A percentile compares a stretch with the other conserved stretches of the same genome.
Conservation (phyloP, 2,797 vertebrate species). For the Heteromormyrus szaboi region DNA sequence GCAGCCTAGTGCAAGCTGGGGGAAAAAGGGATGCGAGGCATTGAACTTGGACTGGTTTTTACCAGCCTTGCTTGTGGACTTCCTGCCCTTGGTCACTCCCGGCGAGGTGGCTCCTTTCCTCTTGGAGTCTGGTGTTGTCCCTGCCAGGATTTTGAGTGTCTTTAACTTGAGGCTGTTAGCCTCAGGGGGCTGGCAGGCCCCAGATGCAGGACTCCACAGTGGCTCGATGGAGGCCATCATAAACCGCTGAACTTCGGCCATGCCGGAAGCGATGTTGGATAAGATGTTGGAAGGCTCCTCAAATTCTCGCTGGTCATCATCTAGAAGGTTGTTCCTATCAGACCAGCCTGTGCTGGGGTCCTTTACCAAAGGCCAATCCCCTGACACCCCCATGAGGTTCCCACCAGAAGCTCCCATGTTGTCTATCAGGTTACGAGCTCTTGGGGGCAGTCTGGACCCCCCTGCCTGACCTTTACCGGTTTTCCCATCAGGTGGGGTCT, state of each 20-base stretch:
- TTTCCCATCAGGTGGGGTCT: slow-evolving; percentile 72
- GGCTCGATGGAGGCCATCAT: slow-evolving; percentile 99
- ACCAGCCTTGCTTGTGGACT: slow-evolving; percentile 77
- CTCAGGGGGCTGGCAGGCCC: slow-evolving; percentile 82
- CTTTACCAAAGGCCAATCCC: slow-evolving; percentile 74
- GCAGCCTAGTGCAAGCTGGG: slow-evolving; percentile 78
- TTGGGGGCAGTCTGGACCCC: slow-evolving; percentile 45
- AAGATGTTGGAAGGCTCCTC: slow-evolving; percentile 98
- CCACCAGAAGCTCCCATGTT: slow-evolving; percentile 52
- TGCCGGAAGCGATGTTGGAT: slow-evolving; percentile 97
- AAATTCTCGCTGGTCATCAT: slow-evolving; percentile 94
- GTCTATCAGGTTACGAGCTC: slow-evolving; percentile 53
- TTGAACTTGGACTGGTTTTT: slow-evolving; percentile 83
- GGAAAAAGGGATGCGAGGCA: slow-evolving; percentile 70
- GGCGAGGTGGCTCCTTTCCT: slow-evolving; percentile 75
- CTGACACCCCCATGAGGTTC: slow-evolving; percentile 56
- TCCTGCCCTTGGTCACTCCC: slow-evolving; percentile 76
- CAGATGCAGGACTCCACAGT: slow-evolving; percentile 84
- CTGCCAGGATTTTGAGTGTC: slow-evolving; percentile 96
- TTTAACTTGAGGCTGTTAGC: slow-evolving; percentile 97
- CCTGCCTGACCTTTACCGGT: slow-evolving; percentile 73
- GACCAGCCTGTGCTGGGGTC: slow-evolving; percentile 69
- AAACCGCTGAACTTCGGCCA: slow-evolving; percentile 97
- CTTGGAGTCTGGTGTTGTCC: slow-evolving; percentile 88
- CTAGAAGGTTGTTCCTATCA: slow-evolving; percentile 76